Evolutionary conservation across 2,888 invertebrate genomes (phyloP).

Genomic region (Pyralis farinalis): DNA sequence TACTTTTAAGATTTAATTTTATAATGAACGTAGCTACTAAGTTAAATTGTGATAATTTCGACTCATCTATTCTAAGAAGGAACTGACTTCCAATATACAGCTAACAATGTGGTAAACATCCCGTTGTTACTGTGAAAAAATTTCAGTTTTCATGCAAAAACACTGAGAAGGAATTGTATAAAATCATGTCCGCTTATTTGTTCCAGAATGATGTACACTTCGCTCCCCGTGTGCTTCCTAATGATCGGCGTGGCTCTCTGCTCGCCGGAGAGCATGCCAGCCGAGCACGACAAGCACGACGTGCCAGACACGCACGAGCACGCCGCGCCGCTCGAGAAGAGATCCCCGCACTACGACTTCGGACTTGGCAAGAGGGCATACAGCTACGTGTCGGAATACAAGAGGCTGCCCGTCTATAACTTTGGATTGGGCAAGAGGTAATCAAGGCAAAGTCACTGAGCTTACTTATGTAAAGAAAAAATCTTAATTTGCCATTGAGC

Average conservation of each 20-base stretch:
- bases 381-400: slow-evolving; percentile 83
- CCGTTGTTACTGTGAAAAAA: no score
- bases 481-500: no score
- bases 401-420: slow-evolving; percentile 80
- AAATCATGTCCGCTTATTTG: slow-evolving; percentile 16
- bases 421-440: slow-evolving; percentile 82
- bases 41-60: no score
- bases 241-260: slow-evolving; percentile 53
- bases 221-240: slow-evolving; percentile 49
- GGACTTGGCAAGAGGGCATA: slow-evolving; percentile 79
- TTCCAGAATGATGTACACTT: slow-evolving; percentile 65
- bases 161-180: no score
- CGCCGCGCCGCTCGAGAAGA: slow-evolving; percentile 47
- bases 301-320: slow-evolving; percentile 18
- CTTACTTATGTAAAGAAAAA: no score
- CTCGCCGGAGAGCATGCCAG: slow-evolving; percentile 52
- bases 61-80: no score
- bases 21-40: no score
- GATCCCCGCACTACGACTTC: slow-evolving; percentile 78
- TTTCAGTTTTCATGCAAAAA: no score
- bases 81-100: no score
- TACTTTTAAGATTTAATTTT: no score
- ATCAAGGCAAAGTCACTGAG: no score
- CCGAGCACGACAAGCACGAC: slow-evolving; percentile 28
- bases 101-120: no score